A percentile compares a stretch with the other conserved stretches of the same genome.
phyloP scores from a whole-genome alignment of 92 coral and sea anemone species.

The Palythoa heliodiscus region DNA sequence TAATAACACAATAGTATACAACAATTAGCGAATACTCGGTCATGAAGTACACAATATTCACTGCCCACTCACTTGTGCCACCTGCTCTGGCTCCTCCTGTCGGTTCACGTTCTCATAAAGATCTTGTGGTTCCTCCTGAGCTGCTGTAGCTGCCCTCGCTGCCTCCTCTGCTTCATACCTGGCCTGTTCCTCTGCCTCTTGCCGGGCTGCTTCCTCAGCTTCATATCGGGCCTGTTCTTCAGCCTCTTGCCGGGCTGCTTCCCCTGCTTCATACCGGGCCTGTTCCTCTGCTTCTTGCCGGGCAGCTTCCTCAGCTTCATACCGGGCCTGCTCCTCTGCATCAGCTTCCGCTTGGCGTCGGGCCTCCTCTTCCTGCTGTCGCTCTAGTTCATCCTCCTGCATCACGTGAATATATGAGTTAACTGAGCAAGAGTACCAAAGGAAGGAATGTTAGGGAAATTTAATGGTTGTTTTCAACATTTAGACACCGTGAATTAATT shows the following conservation, averaged over 20 bases:
- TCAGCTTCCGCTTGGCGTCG: conserved; percentile 18
- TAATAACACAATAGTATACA: neutral
- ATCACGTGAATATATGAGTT: neutral
- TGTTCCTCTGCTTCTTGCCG: conserved; percentile 20
- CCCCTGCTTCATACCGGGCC: conserved; percentile 29
- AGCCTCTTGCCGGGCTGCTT: conserved; percentile 39
- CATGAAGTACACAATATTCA: neutral
- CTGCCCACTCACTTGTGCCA: conserved; percentile 12
- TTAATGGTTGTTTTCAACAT: too few species aligned
- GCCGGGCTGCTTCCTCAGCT: conserved; percentile 56
- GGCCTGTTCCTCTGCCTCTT: conserved; percentile 67
- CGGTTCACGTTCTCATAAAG: conserved; percentile 58
- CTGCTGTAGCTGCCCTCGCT: conserved; percentile 39
- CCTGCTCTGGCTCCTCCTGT: conserved; percentile 43
- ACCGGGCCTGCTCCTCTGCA: conserved; percentile 23
- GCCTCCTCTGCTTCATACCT: conserved; percentile 49
- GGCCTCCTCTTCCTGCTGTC: conserved; percentile 29
- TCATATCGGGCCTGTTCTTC: conserved; percentile 56
- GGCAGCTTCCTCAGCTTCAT: conserved; percentile 11
- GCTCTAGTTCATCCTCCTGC: conserved; percentile 39
- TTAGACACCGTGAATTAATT: too few species aligned
- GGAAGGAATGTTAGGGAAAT: too few species aligned
- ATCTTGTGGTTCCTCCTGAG: conserved; percentile 47
- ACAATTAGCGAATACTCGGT: neutral
- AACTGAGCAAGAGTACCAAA: too few species aligned